phyloP scores from a whole-genome alignment of 1,140 invertebrate species.

The Atta texana region DNA sequence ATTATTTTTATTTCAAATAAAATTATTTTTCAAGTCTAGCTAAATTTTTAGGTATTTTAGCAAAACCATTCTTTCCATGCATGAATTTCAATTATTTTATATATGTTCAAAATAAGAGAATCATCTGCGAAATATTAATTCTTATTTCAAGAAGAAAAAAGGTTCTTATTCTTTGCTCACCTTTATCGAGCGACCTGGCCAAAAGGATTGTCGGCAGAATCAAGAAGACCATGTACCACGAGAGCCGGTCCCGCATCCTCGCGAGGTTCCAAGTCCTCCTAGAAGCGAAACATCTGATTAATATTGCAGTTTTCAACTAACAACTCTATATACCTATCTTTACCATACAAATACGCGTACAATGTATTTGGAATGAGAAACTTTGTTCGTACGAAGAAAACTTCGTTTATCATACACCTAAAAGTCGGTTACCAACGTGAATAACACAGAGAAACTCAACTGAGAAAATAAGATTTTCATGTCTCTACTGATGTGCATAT shows the following conservation, averaged over 20 bases:
- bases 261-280: slow-evolving; percentile 79
- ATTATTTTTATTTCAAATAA: too few species aligned
- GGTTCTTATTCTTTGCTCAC: slow-evolving; percentile 71
- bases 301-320: slow-evolving; percentile 44
- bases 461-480: slow-evolving; percentile 33
- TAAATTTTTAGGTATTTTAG: too few species aligned
- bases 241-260: slow-evolving; percentile 85
- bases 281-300: slow-evolving; percentile 56
- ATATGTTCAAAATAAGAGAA: neutral
- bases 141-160: neutral
- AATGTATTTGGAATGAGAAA: neutral
- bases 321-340: neutral
- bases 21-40: too few species aligned
- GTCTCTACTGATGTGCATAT: neutral
- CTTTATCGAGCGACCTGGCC: slow-evolving; percentile 86
- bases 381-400: slow-evolving; percentile 24
- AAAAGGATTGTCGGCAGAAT: slow-evolving; percentile 85
- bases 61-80: too few species aligned
- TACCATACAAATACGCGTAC: neutral
- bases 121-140: neutral
- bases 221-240: slow-evolving; percentile 86
- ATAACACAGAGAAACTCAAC: neutral
- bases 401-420: slow-evolving; percentile 38
- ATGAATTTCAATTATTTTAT: neutral
- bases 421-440: slow-evolving; percentile 16